Evolutionary conservation across 2,113 vertebrate genomes (phyloP), one percentile per base, ranked within the genome.

Genomic region (Bos indicus): DNA sequence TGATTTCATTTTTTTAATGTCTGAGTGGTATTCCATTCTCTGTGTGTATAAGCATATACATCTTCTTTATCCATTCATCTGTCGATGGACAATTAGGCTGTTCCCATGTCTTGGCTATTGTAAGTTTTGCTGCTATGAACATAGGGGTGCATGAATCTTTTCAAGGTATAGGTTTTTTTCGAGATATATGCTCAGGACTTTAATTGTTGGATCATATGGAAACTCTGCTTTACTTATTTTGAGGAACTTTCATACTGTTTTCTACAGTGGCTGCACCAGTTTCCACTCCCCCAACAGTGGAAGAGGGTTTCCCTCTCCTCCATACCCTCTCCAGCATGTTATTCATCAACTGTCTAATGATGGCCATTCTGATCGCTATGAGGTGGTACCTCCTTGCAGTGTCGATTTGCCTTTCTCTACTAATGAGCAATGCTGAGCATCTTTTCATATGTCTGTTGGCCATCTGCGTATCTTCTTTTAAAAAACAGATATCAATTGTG

Each of bases 341-440:
- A 25, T 2, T 25, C 6, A 40, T 6, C 21, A 23, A 40, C 2
- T 13, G 10, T 40, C 36, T 40, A 40, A 40, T 40, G 36, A 25
- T 3, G 36, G 21, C 21, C 21, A 2, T 40, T 74, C 67, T 25
- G 36, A 25, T 40, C 0, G 0, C 5, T 25, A 3, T 74, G 67
- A 25, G 36, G 36, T 74, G 36, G 21, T 43, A 26, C 71, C 71
- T 43, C 71, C 0, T 26, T 25, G 23, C 23, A 74, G 21, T 74
- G 36, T 74, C 0, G 6, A 7, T 7, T 40, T 40, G 5, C 2
- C 36, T 74, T 74, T 14, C 11, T 25, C 21, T 25, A 14, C 5
- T 43, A 74, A 40, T 26, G 23, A 77, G 23, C 36, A 7, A 7
- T 26, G 71, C 40, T 43, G 36, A 43, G 21, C 23, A 7, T 43